Base-by-base conservation (phyloP, 2,113 vertebrate species). In the Eclectus roratus region DNA sequence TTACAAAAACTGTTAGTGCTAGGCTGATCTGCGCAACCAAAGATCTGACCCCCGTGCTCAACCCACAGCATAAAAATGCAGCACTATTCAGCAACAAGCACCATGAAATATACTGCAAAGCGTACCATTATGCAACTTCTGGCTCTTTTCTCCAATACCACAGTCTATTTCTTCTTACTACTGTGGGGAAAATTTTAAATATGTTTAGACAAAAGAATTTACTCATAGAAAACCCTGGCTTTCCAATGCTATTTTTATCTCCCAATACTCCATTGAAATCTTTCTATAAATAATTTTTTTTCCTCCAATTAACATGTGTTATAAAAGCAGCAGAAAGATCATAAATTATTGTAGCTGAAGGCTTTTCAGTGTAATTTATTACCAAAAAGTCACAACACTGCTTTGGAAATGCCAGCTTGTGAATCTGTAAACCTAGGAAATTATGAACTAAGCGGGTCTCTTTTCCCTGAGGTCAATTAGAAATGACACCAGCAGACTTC, bases 401-500 rank as follows among this genome's bases (percentile, higher is more conserved):
- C 85, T 93, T 88, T 93, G 84, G 94, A 91, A 90, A 92, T 86
- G 84, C 93, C 91, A 95, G 94, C 35, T 91, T 88, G 94, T 85
- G 94, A 94, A 97, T 94, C 88, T 95, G 83, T 90, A 96, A 97
- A 94, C 83, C 33, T 25, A 61, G 83, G 92, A 93, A 97, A 97
- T 95, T 74, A 93, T 78, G 91, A 94, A 93, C 83, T 94, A 94
- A 96, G 85, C 80, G 37, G 85, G 88, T 94, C 89, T 94, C 71
- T 91, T 84, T 93, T 94, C 94, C 93, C 92, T 18, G 89, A 94
- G 91, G 94, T 94, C 95, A 97, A 97, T 97, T 97, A 94, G 89
- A 93, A 94, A 91, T 94, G 94, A 97, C 96, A 96, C 96, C 78
- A 87, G 80, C 87, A 97, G 96, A 94, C 94, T 96, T 89, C 63